Conservation (phyloP, 2,113 vertebrate genomes). For the Rattus norvegicus region DNA sequence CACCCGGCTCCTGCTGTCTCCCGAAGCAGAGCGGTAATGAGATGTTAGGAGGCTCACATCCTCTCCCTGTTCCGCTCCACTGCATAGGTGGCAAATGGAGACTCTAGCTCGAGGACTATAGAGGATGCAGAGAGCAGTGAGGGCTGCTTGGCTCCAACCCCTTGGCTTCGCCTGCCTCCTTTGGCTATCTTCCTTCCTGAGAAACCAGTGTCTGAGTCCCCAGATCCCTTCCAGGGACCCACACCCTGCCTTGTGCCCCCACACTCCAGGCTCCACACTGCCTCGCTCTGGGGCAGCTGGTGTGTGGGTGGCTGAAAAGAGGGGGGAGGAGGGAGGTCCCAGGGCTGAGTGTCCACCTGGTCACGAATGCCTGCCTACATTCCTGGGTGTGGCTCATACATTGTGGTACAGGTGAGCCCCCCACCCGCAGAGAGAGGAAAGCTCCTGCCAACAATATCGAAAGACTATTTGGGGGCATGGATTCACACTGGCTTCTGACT, state of each 20-base stretch:
- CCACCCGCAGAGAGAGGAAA: not conserved
- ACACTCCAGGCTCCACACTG: not conserved
- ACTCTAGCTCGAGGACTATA: not conserved
- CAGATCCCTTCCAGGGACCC: not conserved
- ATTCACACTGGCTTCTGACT: not conserved
- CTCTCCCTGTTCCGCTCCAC: not conserved
- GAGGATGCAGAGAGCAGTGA: not conserved
- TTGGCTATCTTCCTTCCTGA: not conserved
- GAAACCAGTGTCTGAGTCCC: not conserved
- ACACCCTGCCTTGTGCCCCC: not conserved
- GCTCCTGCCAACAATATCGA: not conserved
- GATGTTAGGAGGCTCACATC: not conserved
- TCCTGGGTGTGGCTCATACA: constrained; percentile 56
- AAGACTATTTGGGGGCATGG: not conserved
- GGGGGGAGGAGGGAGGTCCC: not conserved
- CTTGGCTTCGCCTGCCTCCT: not conserved
- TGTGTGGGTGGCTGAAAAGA: constrained; percentile 67
- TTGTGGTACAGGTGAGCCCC: constrained; percentile 31
- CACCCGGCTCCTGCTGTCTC: not conserved
- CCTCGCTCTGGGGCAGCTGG: constrained; percentile 76
- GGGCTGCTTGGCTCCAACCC: not conserved
- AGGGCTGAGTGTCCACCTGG: constrained; percentile 66
- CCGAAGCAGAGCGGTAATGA: not conserved
- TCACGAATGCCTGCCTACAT: not conserved
- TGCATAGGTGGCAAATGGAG: not conserved